Evolutionary conservation across 2,113 vertebrate genomes (phyloP), one percentile per base, ranked within the genome.

Genomic region (Pterocles orientalis): DNA sequence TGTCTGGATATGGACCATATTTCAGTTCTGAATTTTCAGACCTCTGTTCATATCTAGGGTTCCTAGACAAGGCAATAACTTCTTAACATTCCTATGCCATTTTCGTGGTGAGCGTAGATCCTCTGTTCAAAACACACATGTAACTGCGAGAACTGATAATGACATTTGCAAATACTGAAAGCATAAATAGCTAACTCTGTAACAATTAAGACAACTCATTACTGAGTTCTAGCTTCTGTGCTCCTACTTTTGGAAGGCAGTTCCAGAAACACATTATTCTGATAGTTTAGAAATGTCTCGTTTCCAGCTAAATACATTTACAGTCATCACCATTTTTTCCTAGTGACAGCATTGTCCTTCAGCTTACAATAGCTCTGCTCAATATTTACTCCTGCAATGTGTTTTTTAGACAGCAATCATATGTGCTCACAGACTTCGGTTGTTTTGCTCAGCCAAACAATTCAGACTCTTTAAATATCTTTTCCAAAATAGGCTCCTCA

Each of bases 331-430:
- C 36, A 62, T 93, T 97, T 82, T 94, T 69, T 17, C n/a, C 50
- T 33, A 33, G 19, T 90, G 88, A 80, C 88, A 93, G 68, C 47
- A 50, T 47, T 95, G 90, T 96, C 88, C 92, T 94, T 94, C 95
- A 92, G 8, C 75, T 88, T 72, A n/a, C 58, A 57, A 28, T 50
- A 83, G 83, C 82, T 80, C 28, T 45, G 28, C 50, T 93, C 78
- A 68, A 18, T 93, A 90, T 95, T 87, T 94, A 91, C 87, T 90
- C 66, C 62, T 45, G 54, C 50, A 69, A 48, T 77, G 66, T 61
- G 21, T 31, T 82, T 90, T 88, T 54, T 11, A 93, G 75, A 86
- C 75, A 96, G 68, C 41, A 66, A 26, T 83, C 79, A 77, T 76
- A 80, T 47, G 41, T 77, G 17, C 50, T 80, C 28, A n/a, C 65